Percentiles rank a stretch among this genome's conserved stretches.
Evolutionary conservation across 2,888 invertebrate species (phyloP).

Genomic region (Nowickia ferox): DNA sequence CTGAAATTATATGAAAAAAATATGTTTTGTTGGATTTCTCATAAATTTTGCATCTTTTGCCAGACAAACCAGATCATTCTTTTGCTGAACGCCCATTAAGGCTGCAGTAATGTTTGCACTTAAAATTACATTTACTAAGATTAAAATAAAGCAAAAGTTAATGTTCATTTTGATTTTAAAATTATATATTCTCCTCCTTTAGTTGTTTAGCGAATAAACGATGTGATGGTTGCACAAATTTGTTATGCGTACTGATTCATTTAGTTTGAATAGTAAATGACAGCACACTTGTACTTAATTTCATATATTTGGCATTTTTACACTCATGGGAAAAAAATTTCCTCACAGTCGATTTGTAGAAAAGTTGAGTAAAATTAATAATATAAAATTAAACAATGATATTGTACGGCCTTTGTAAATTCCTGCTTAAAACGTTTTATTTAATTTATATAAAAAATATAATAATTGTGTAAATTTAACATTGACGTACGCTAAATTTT

Average conservation of each 20-base stretch:
- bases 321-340: neutral
- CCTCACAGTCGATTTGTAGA: too few relatives aligned
- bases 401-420: neutral
- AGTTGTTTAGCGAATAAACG: conserved; percentile 3
- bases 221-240: conserved; percentile 44
- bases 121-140: conserved; percentile 51
- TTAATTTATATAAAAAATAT: neutral
- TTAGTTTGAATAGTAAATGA: neutral
- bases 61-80: conserved; percentile 14
- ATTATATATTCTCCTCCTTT: neutral
- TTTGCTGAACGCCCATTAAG: neutral
- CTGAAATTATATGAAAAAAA: conserved; percentile 39
- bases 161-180: conserved; percentile 50
- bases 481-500: neutral
- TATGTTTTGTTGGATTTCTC: neutral
- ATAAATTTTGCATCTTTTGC: neutral
- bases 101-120: conserved; percentile 50
- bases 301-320: neutral
- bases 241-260: conserved; percentile 49
- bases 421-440: neutral
- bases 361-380: too few relatives aligned
- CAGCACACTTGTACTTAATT: too few relatives aligned
- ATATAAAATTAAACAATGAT: too few relatives aligned
- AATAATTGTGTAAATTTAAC: neutral
- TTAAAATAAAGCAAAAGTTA: conserved; percentile 36